Evolutionary conservation across 2,888 invertebrate species (phyloP), one percentile per base, ranked within the genome.

Genomic region (Drosophila anomalata): DNA sequence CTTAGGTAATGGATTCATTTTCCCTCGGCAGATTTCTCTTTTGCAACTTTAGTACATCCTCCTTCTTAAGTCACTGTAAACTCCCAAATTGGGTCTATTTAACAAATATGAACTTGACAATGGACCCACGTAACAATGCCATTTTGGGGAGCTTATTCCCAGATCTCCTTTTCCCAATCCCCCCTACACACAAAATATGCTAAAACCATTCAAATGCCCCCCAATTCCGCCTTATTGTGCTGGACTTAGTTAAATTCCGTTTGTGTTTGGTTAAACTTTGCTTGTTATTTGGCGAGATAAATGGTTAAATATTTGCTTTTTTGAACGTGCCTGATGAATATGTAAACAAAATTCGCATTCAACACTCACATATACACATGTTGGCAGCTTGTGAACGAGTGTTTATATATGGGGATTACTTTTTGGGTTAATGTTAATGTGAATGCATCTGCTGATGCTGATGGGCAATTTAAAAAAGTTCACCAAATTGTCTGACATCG

Each of bases 381-480:
- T 33, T 42, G 41, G 46, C 6, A 36, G 39, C 47, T 57, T 57
- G 26, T 57, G 44, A 39, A 48, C 47, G 47, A 48, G 26, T 57
- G 44, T 46, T 62, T 36, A 36, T 14, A 55, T 71, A 41, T 55
- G 54, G 42, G 42, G 17, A 11, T 70, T 51, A 54, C 51, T 79
- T 86, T 80, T 79, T 86, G 83, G 86, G 81, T 81, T 81, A 86
- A 81, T 81, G 86, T 70, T 86, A 77, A 81, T 63, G 83, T 72
- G 79, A 81, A 86, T 81, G 81, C 86, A 86, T 86, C 75, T 73
- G 72, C 68, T 77, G 77, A 85, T 75, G 73, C 71, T 79, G 79
- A 85, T 77, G 86, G 79, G 77, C 77, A 86, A 81, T 86, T 79
- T 82, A 77, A 53, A 62, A 73, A 82, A 80, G 74, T 84, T 82